A percentile compares a stretch with the other conserved stretches of the same genome.
Evolutionary conservation across 2,888 invertebrate genomes (phyloP).

Genomic region (Spicauda simplicius): DNA sequence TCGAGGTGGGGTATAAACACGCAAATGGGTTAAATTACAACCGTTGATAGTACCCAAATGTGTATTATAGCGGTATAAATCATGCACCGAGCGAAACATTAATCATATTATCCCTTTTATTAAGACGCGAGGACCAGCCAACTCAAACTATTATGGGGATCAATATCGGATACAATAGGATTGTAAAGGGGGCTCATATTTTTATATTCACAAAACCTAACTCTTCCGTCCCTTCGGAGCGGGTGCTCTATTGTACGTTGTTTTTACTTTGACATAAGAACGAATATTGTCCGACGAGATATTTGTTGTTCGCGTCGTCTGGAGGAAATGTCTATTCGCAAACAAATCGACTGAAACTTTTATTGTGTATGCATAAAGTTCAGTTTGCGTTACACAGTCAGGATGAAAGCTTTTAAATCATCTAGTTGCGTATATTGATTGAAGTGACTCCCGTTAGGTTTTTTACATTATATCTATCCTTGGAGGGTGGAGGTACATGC

Average conservation of each 20-base stretch:
- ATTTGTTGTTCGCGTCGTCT: slow-evolving; percentile 71
- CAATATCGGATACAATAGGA: slow-evolving; percentile 83
- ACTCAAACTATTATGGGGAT: slow-evolving; percentile 81
- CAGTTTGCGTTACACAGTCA: slow-evolving; percentile 48
- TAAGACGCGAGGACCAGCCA: slow-evolving; percentile 74
- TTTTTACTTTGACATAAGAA: slow-evolving; percentile 59
- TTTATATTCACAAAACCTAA: slow-evolving; percentile 83
- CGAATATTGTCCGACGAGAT: slow-evolving; percentile 62
- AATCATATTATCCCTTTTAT: slow-evolving; percentile 73
- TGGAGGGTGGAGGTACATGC: slow-evolving; percentile 62
- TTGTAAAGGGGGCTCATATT: slow-evolving; percentile 84
- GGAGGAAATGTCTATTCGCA: slow-evolving; percentile 61
- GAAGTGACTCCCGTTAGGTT: slow-evolving; percentile 82
- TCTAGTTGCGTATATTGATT: slow-evolving; percentile 83
- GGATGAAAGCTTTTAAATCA: slow-evolving; percentile 78
- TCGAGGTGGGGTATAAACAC: slow-evolving; percentile 29
- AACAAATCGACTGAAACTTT: slow-evolving; percentile 49
- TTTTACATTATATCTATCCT: slow-evolving; percentile 83
- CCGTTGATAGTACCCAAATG: slow-evolving; percentile 29
- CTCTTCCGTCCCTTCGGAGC: slow-evolving; percentile 71
- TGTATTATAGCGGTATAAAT: slow-evolving; percentile 33
- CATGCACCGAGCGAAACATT: slow-evolving; percentile 50
- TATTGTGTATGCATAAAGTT: slow-evolving; percentile 52
- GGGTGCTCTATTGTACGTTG: slow-evolving; percentile 51
- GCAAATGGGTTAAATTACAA: slow-evolving; percentile 33